A percentile compares a stretch with the other conserved stretches of the same genome.
phyloP scores from a whole-genome alignment of 2,797 vertebrate genomes.

The Oreochromis grahami region DNA sequence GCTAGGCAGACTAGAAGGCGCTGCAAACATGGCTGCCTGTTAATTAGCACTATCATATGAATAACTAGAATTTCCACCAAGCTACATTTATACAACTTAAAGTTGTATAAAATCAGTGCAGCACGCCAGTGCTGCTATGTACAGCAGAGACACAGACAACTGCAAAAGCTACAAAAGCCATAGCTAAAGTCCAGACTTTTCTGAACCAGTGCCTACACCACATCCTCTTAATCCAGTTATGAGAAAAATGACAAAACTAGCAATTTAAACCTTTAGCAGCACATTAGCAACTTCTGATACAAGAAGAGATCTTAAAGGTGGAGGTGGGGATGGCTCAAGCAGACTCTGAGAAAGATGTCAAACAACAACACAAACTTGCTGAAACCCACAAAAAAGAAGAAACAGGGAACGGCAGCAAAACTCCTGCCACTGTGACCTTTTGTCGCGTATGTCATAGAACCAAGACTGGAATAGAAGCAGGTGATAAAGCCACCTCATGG shows the following conservation, averaged over 20 bases:
- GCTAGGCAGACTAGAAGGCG: background rate
- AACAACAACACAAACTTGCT: background rate
- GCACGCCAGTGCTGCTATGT: background rate
- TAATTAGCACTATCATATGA: background rate
- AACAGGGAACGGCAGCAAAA: background rate
- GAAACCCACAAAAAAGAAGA: background rate
- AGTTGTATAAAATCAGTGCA: background rate
- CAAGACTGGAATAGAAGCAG: background rate
- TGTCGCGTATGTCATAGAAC: background rate
- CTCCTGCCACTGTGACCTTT: background rate
- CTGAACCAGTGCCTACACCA: background rate
- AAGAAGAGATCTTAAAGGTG: background rate
- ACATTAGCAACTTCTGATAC: background rate
- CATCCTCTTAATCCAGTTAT: background rate
- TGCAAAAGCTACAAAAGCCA: background rate
- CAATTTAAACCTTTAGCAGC: background rate
- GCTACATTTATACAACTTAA: background rate
- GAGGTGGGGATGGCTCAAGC: background rate
- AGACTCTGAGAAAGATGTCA: background rate
- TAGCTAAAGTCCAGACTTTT: background rate
- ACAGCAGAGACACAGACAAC: background rate
- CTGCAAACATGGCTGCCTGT: background rate
- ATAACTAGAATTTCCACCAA: background rate
- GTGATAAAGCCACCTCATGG: background rate
- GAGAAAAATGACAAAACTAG: background rate